Base-by-base conservation (phyloP, 2,797 vertebrate genomes). In the Presbytis comata region DNA sequence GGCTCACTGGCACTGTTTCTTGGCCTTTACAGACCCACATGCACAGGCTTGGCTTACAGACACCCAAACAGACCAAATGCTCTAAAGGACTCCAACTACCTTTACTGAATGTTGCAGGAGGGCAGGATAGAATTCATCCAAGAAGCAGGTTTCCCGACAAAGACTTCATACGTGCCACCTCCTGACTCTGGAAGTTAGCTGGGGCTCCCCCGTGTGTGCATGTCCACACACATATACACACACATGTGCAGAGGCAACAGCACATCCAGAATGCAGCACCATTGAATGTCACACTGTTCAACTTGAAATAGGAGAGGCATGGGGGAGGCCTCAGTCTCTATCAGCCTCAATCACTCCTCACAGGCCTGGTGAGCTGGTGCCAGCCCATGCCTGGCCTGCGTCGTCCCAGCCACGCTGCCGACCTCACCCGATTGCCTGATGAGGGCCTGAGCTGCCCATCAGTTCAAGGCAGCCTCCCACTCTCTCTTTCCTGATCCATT, bases 221-320 rank as follows among this genome's bases (percentile, higher is more conserved):
- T 0, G 0, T 22, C 24, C 16, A 39, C n/a, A 2, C 11, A 3
- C 4, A 6, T 6, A 5, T 9, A 64, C 21, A 67, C 76, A 61
- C 61, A 17, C 5, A 2, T 2, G 3, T 9, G 39, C 83, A 41
- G 33, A 70, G 75, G 85, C 55, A 14, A 6, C 44, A 5, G 0
- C 2, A 1, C 6, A 5, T 64, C 30, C 33, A 36, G 41, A 39
- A 21, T 19, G 75, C 72, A 50, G 4, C 11, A 22, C 41, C 53
- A 9, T 5, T 12, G 57, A 78, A 17, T 8, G 26, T 28, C 83
- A 76, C 67, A 22, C 55, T 11, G 1, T 24, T 46, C 74, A 41
- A 8, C 48, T 11, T 17, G 44, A 46, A 50, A 57, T 6, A 17
- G 64, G 84, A 28, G 2, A 21, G 36, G 41, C 1, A 2, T 1